Conservation (phyloP, 2,797 vertebrate species). For the Gallinago nigripennis region DNA sequence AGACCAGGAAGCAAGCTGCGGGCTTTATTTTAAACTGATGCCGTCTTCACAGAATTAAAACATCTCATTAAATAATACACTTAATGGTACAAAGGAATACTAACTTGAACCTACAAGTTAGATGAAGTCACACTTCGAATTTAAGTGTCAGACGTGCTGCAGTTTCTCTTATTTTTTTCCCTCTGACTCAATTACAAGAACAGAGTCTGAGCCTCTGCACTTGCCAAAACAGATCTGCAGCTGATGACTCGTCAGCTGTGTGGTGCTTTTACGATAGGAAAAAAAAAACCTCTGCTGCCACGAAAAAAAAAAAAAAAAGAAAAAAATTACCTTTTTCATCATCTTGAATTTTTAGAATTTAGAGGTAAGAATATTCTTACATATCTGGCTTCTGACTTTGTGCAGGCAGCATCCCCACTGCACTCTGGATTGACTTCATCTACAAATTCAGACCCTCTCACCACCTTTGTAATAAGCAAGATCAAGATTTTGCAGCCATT, state of each 20-base stretch:
- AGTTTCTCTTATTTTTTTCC: neutral
- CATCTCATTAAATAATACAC: neutral
- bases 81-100: neutral
- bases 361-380: neutral
- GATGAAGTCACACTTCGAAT: neutral
- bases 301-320: neutral
- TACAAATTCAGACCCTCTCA: neutral
- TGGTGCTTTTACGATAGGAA: neutral
- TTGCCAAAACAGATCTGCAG: neutral
- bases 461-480: neutral
- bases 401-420: neutral
- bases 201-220: neutral
- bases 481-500: neutral
- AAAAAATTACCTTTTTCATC: neutral
- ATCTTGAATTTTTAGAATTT: neutral
- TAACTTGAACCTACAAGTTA: neutral
- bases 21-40: neutral
- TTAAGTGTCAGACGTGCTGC: neutral
- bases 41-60: neutral
- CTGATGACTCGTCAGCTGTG: neutral
- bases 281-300: neutral
- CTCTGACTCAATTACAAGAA: neutral
- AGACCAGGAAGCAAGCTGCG: neutral
- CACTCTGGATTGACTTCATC: neutral
- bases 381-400: neutral